Evolutionary conservation across 1,140 invertebrate genomes (phyloP), one percentile per base, ranked within the genome.

Genomic region (Dolichoris vasculosae): DNA sequence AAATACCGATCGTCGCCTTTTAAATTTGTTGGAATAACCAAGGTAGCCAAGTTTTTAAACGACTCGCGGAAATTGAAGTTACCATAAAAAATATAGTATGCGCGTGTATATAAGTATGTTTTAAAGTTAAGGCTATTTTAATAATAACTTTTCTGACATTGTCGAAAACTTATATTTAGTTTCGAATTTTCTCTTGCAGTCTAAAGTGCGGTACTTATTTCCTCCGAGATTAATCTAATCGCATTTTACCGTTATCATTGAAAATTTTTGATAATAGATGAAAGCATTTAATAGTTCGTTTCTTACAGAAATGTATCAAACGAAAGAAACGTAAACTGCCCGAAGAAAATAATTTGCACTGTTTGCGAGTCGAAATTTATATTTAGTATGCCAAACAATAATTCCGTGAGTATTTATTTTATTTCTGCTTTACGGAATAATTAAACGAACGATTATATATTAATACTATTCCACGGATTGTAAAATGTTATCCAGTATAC

Each of bases 91-190:
- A 6, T 26, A 6, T 2, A 26, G 23, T 26, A 59, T 26, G 9
- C 26, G 23, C 23, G 23, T 43, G 23, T 43, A 71, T 38, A 73
- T 73, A 43, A n/a, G 6, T 67, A 32, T 7, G 2, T 43, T 73
- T 73, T 40, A 73, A 73, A 73, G 40, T 73, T 40, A 73, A 73
- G 69, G 69, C 69, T 73, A 73, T 73, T 73, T 69, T 73, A 73
- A 73, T 73, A 26, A 73, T 43, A 38, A 73, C 69, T 73, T 73
- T 73, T 23, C 40, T 73, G 23, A 73, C 69, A 73, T 43, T 73
- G 69, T 43, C 69, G 43, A 73, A 73, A 73, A 43, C 11, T 2
- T 73, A 73, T 73, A 73, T 73, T 73, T 73, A 43, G 69, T 20
- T 73, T 43, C 1, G 26, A n/a, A 73, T 20, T 40, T 43, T 23